A percentile compares a stretch with the other conserved stretches of the same genome.
These are phyloP conservation scores for Nomada ruficornis DNA, from an alignment of 2,888 invertebrate genomes.

Conservation along the genomic window DNA sequence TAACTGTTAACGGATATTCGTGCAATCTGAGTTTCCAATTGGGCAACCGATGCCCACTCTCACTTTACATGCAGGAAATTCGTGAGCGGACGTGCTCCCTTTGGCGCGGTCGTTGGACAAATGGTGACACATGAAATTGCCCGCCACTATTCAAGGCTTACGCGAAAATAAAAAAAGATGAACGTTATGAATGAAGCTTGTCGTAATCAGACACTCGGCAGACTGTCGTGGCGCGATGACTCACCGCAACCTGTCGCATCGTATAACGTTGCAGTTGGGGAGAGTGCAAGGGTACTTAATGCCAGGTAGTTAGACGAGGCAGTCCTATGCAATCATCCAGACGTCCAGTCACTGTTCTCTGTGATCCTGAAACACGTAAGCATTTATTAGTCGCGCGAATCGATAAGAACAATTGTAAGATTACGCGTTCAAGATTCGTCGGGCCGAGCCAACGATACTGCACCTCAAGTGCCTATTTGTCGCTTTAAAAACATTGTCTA, in stretches of 20 bases:
- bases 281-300: background rate
- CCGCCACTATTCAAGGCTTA: background rate
- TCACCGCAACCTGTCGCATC: conserved; percentile 58
- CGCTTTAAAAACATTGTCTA: too few species aligned
- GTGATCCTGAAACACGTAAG: background rate
- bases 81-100: background rate
- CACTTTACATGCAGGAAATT: conserved; percentile 17
- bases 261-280: conserved; percentile 16
- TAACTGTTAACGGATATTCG: conserved; percentile 43
- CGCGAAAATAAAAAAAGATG: conserved; percentile 20
- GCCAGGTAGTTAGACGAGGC: background rate
- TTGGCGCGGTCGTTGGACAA: background rate
- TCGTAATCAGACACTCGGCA: conserved; percentile 44
- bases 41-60: conserved; percentile 36
- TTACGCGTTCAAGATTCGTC: too few species aligned
- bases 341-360: too few species aligned
- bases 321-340: background rate
- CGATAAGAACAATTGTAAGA: too few species aligned
- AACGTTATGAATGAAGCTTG: conserved; percentile 18
- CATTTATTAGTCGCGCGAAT: too few species aligned
- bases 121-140: background rate
- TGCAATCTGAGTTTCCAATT: conserved; percentile 46
- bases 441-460: background rate
- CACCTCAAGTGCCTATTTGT: too few species aligned
- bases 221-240: conserved; percentile 42